These are phyloP conservation scores for Philotrypesis tridentata DNA, from an alignment of 1,140 invertebrate genomes.

Conservation along the genomic window DNA sequence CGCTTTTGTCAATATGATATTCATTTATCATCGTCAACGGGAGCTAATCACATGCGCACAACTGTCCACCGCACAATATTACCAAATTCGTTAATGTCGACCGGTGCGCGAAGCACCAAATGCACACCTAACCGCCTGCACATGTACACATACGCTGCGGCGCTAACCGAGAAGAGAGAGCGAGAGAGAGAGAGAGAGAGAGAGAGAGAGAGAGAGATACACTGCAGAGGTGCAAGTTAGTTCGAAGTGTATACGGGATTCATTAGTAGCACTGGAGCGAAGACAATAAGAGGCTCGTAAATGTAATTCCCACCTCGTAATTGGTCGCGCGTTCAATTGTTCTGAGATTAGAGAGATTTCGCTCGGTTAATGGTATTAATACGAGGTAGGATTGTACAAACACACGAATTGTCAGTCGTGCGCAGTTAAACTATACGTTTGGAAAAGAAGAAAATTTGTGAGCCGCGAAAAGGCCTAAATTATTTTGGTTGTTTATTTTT, in stretches of 20 bases:
- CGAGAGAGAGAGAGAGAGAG: background rate
- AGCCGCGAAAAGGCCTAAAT: too few relatives aligned
- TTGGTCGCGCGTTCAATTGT: slow-evolving; percentile 21
- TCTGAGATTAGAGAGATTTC: slow-evolving; percentile 5
- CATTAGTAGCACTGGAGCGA: background rate
- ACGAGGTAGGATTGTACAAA: too few relatives aligned
- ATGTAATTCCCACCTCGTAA: slow-evolving; percentile 11
- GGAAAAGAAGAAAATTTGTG: too few relatives aligned
- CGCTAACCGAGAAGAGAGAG: too few relatives aligned
- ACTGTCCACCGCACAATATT: background rate
- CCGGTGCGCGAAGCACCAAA: background rate
- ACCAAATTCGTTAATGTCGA: background rate
- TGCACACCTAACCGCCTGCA: background rate
- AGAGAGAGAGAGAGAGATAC: background rate
- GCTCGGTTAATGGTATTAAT: background rate
- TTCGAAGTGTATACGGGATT: background rate
- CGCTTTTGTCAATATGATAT: background rate
- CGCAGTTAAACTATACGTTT: too few relatives aligned
- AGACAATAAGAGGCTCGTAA: slow-evolving; percentile 15
- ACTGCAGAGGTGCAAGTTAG: background rate
- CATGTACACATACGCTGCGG: too few relatives aligned
- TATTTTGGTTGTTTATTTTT: too few relatives aligned
- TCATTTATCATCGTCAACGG: background rate
- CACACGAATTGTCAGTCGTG: too few relatives aligned
- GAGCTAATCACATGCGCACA: background rate